These are phyloP conservation scores for Calyptomena viridis DNA, from an alignment of 2,113 vertebrate genomes.

Conservation along the genomic window DNA sequence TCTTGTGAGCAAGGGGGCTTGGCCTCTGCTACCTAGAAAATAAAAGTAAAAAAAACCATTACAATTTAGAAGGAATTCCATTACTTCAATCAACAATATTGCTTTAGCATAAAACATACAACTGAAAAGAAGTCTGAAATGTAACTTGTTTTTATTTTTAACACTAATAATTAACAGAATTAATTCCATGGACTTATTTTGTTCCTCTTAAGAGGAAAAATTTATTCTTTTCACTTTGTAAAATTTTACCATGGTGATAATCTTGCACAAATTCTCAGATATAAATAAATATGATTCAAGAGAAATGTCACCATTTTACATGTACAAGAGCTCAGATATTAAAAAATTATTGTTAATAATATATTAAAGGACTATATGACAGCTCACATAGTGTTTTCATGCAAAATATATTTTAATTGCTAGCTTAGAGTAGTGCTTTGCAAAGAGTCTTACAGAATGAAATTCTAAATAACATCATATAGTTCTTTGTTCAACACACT, in stretches of 20 bases:
- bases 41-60: conserved; percentile 50
- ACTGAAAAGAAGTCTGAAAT: not conserved
- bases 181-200: not conserved
- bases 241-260: not conserved
- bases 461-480: not conserved
- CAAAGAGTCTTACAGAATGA: not conserved
- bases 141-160: not conserved
- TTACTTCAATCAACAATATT: not conserved
- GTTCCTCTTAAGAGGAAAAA: not conserved
- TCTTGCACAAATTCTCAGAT: not conserved
- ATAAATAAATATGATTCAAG: not conserved
- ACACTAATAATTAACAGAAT: not conserved
- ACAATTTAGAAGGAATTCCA: conserved; percentile 42
- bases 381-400: not conserved
- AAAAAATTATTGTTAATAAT: not conserved
- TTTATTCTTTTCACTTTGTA: not conserved
- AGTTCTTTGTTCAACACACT: not conserved
- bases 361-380: not conserved
- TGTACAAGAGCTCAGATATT: not conserved
- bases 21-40: conserved; percentile 79
- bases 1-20: conserved; percentile 89
- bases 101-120: conserved; percentile 20
- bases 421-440: not conserved
- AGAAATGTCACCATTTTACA: not conserved
- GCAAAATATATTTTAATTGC: not conserved